A percentile compares a stretch with the other conserved stretches of the same genome.
Evolutionary conservation across 2,797 vertebrate species (phyloP).

Genomic region (Schizopygopsis pylzovi): DNA sequence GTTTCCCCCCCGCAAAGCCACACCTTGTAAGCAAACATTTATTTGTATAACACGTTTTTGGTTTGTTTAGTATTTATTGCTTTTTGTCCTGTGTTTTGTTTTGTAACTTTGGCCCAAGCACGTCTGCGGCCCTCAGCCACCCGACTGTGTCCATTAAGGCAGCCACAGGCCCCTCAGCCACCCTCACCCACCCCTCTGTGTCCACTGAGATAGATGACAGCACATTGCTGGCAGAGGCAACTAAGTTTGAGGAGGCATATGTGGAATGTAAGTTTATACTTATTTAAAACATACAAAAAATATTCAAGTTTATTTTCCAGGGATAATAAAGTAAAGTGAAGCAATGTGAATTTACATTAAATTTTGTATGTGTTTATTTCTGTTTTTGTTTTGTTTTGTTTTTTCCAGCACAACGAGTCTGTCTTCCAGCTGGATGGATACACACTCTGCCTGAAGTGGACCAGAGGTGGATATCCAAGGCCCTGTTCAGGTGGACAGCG

Average conservation of each 20-base stretch:
- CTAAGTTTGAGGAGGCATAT: neutral
- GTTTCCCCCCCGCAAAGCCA: neutral
- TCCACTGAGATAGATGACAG: neutral
- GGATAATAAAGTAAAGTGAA: neutral
- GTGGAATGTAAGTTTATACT: neutral
- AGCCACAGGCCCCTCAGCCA: neutral
- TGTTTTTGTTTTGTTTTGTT: neutral
- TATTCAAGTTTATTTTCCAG: neutral
- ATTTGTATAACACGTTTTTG: neutral
- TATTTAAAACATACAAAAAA: neutral
- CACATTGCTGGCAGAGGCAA: neutral
- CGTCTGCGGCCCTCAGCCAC: too few species aligned
- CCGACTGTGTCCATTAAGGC: neutral
- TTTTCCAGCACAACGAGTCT: neutral
- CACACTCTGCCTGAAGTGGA: slow-evolving; percentile 18
- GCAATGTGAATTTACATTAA: neutral
- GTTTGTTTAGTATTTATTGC: too few species aligned
- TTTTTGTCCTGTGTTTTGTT: too few species aligned
- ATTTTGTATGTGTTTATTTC: neutral
- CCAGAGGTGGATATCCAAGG: slow-evolving; percentile 36
- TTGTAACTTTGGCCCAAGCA: too few species aligned
- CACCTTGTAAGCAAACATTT: neutral
- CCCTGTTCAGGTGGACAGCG: slow-evolving; percentile 12
- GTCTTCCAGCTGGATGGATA: neutral
- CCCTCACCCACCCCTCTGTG: too few species aligned